Percentiles rank a stretch among this genome's conserved stretches.
These are phyloP conservation scores for Corella eumyota DNA, from an alignment of 23 tunicate species.

Conservation along the genomic window DNA sequence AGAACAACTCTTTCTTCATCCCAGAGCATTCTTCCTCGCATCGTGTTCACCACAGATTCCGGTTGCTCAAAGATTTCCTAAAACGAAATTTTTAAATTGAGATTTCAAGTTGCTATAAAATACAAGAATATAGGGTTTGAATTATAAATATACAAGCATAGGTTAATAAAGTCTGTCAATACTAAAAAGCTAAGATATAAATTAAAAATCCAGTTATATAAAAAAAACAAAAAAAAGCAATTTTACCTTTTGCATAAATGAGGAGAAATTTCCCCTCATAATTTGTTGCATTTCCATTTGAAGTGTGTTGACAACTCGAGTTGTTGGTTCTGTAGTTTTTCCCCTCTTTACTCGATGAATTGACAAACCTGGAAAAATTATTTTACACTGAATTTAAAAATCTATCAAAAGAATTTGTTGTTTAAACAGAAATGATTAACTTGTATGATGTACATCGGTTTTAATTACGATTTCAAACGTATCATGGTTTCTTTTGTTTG, in stretches of 20 bases:
- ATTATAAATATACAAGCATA: too few relatives aligned
- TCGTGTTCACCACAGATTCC: constrained; percentile 97
- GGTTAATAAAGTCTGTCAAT: too few relatives aligned
- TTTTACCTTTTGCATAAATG: constrained; percentile 91
- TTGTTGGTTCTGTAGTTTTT: constrained; percentile 42
- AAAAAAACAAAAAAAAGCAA: too few relatives aligned
- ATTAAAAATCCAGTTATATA: background rate
- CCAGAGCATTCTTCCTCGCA: constrained; percentile 95
- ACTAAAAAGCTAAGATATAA: background rate
- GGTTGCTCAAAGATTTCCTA: constrained; percentile 99
- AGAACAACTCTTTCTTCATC: constrained; percentile 76
- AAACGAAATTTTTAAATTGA: background rate
- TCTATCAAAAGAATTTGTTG: too few relatives aligned
- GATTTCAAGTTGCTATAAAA: background rate
- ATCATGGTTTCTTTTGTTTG: too few relatives aligned
- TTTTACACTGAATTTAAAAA: too few relatives aligned
- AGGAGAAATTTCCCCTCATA: constrained; percentile 87
- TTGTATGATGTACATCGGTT: too few relatives aligned
- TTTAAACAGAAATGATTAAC: too few relatives aligned
- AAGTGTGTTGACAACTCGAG: constrained; percentile 43
- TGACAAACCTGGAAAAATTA: constrained; percentile 33
- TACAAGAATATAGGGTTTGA: background rate
- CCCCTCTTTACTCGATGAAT: constrained; percentile 81
- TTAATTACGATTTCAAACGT: too few relatives aligned
- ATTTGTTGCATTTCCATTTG: constrained; percentile 96